Percentiles rank a stretch among this genome's conserved stretches.
These are phyloP conservation scores for Cuniculus paca DNA, from an alignment of 2,797 vertebrate genomes.

Conservation along the genomic window DNA sequence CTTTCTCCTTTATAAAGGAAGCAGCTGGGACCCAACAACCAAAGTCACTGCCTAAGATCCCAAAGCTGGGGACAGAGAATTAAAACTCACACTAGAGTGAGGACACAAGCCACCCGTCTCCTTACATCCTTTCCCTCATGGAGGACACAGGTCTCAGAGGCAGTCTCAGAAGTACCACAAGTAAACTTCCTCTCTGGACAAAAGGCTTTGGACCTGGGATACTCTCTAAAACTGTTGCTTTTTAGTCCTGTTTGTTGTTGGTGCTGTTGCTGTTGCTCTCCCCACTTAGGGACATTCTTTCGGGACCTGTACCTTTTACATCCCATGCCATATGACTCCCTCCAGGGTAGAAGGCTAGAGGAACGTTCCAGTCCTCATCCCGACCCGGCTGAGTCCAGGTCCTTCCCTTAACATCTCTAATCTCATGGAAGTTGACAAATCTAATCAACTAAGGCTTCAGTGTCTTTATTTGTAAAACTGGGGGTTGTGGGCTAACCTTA, in stretches of 20 bases:
- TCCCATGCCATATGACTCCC: not conserved
- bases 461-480: not conserved
- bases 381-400: not conserved
- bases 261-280: no score
- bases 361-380: no score
- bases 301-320: not conserved
- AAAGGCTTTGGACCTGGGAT: not conserved
- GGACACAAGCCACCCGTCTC: no score
- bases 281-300: not conserved
- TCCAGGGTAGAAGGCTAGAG: not conserved
- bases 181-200: not conserved
- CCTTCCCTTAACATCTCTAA: not conserved
- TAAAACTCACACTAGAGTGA: not conserved
- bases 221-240: not conserved
- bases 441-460: not conserved
- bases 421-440: not conserved
- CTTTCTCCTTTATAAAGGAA: not conserved
- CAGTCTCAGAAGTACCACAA: not conserved
- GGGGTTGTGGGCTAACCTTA: not conserved
- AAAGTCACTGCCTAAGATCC: not conserved
- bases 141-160: not conserved
- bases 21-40: not conserved
- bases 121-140: rapidly evolving
- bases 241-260: not conserved
- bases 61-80: not conserved